Percentiles rank a stretch among this genome's conserved stretches.
These are phyloP conservation scores for Hirtodrosophila trivittata DNA, from an alignment of 2,888 invertebrate genomes.

Conservation along the genomic window DNA sequence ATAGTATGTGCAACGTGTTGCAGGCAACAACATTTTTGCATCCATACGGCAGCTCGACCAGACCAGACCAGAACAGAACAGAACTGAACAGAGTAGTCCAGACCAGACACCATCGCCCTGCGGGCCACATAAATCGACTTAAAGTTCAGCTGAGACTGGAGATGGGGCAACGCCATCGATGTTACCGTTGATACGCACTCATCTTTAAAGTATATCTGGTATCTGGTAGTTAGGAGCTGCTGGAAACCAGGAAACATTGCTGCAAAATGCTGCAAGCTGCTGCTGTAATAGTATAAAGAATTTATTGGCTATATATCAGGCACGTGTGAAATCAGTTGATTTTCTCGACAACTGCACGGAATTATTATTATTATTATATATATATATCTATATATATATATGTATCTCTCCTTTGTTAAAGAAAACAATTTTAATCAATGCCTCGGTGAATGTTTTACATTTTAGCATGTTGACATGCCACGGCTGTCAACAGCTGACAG, in stretches of 20 bases:
- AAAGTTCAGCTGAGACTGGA: slow-evolving; percentile 51
- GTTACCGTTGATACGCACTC: slow-evolving; percentile 1
- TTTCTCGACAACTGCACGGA: slow-evolving; percentile 1
- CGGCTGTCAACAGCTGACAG: slow-evolving; percentile 77
- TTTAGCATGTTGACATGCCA: slow-evolving; percentile 77
- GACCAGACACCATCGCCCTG: slow-evolving; percentile 42
- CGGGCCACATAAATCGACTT: slow-evolving; percentile 43
- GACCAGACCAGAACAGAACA: neutral
- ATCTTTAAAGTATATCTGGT: neutral
- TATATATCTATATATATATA: neutral
- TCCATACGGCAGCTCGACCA: slow-evolving; percentile 1
- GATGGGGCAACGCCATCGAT: too few species aligned
- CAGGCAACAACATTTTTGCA: slow-evolving; percentile 11
- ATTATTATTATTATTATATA: slow-evolving; percentile 9
- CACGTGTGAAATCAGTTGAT: slow-evolving; percentile 21
- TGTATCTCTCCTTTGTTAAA: slow-evolving; percentile 17
- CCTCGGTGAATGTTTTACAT: slow-evolving; percentile 67
- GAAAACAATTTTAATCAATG: slow-evolving; percentile 74
- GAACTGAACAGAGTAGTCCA: neutral
- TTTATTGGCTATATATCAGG: slow-evolving; percentile 3
- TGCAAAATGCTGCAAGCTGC: neutral
- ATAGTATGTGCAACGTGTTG: slow-evolving; percentile 13
- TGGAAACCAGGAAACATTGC: too few species aligned
- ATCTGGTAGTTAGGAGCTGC: too few species aligned
- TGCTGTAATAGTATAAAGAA: neutral